These are phyloP conservation scores for Eulemur mongoz DNA, from an alignment of 2,797 vertebrate genomes.

Conservation along the genomic window DNA sequence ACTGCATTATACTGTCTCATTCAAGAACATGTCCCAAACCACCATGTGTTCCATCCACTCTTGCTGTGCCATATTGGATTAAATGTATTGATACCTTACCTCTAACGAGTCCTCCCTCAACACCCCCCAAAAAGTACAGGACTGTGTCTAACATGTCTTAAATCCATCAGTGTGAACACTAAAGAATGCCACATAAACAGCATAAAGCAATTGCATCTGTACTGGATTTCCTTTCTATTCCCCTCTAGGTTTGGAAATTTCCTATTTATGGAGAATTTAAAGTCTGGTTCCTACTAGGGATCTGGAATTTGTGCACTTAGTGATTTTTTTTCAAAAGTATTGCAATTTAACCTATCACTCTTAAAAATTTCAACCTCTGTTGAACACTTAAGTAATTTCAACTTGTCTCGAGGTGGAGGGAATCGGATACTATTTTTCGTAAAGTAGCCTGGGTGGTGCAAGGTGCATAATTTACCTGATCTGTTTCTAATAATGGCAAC, in stretches of 20 bases:
- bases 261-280: background rate
- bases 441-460: background rate
- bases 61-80: background rate
- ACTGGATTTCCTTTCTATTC: background rate
- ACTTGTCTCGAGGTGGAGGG: background rate
- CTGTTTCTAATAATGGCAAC: no score
- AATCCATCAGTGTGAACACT: background rate
- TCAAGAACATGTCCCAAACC: background rate
- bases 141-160: background rate
- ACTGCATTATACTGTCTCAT: background rate
- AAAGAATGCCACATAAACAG: background rate
- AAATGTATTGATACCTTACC: no score
- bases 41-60: no score
- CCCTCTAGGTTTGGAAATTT: background rate
- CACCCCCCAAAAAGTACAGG: background rate
- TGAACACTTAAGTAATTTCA: background rate
- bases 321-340: background rate
- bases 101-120: background rate
- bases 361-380: background rate
- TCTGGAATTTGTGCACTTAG: background rate
- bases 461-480: background rate
- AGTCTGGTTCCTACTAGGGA: background rate
- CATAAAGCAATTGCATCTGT: background rate
- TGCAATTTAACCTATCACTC: background rate
- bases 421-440: background rate